Evolutionary conservation across 2,113 vertebrate genomes (phyloP), one percentile per base, ranked within the genome.

Genomic region (Pimephales promelas): DNA sequence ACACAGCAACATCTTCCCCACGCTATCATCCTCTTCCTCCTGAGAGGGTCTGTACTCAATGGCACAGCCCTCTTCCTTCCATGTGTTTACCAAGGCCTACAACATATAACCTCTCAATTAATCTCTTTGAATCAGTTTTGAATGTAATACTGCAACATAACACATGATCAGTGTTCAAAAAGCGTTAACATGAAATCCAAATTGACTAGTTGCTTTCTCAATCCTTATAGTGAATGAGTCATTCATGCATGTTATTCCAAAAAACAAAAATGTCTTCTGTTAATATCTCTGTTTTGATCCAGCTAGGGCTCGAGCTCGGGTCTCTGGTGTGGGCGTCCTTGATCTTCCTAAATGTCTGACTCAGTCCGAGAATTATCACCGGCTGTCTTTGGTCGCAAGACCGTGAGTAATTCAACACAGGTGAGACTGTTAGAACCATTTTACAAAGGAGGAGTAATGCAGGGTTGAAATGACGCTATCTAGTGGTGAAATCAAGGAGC

Each of bases 1-100:
- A 31, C 62, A 66, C 31, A 34, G 62, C 31, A 66, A 18, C 62
- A 66, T 34, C 28, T 66, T 66, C 62, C 20, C 16, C 16, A 34
- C 28, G 3, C 14, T 66, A 66, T 28, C 62, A 66, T 66, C 62
- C 62, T 66, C 31, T 3, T 66, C 28, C 62, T 66, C 28, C 16
- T 36, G 31, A 66, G 64, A 36, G 64, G 64, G 18, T 36, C 64
- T 66, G 62, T 66, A 66, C 62, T 66, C 28, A 4, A 20, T 18
- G 26, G 62, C 28, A 66, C 62, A 66, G 28, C 61, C 61, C 61
- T 64, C 61, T 34, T 64, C 61, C 16, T 64, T 31, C 61, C 28
- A 64, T 64, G 61, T 18, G 61, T 34, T 64, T 64, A 64, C 61
- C 62, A 64, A 64, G 62, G 62, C 31, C 62, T 66, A 66, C 31